These are phyloP conservation scores for Crypturellus undulatus DNA, from an alignment of 2,113 vertebrate species.

Conservation along the genomic window DNA sequence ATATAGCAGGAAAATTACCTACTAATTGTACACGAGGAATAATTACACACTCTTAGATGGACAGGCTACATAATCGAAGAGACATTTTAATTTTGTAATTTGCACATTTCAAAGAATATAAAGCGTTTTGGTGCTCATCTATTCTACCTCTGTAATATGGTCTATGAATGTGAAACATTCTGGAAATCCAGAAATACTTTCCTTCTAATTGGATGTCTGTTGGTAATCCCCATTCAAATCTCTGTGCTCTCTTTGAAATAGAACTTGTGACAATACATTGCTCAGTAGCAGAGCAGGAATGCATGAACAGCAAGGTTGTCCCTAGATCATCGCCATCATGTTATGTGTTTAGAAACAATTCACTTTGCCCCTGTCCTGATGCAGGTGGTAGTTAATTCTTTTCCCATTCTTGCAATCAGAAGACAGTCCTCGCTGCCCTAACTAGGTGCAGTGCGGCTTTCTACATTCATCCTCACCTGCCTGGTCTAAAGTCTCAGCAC, in stretches of 20 bases:
- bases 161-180: background rate
- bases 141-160: background rate
- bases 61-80: background rate
- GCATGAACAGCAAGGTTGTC: constrained; percentile 11
- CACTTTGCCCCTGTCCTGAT: constrained; percentile 36
- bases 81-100: background rate
- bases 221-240: constrained; percentile 22
- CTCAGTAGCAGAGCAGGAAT: constrained; percentile 39
- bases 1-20: background rate
- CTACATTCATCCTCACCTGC: background rate
- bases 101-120: background rate
- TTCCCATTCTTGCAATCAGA: constrained; percentile 11
- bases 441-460: background rate
- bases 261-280: constrained; percentile 40
- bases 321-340: background rate
- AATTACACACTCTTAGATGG: background rate
- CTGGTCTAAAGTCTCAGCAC: background rate
- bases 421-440: constrained; percentile 12
- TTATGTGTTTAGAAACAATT: background rate
- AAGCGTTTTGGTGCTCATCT: background rate
- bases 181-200: background rate
- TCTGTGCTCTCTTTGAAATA: constrained; percentile 45
- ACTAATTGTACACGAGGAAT: background rate
- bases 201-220: background rate
- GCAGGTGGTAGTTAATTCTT: constrained; percentile 51